These are phyloP conservation scores for Zoanthus sociatus DNA, from an alignment of 92 coral and sea anemone genomes.

Conservation along the genomic window DNA sequence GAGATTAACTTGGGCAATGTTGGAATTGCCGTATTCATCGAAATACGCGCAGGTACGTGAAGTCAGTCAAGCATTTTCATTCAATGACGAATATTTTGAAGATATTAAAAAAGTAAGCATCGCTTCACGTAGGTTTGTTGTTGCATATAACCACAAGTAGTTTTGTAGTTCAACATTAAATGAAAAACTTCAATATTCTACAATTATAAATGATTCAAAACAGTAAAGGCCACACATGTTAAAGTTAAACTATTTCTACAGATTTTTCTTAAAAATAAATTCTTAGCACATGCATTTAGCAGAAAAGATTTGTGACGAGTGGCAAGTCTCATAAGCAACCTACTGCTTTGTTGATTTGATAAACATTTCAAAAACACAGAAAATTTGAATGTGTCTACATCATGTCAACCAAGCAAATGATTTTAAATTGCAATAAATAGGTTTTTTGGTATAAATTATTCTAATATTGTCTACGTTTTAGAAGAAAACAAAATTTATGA, in stretches of 20 bases:
- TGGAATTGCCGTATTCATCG: conserved; percentile 96
- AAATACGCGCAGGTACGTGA: conserved; percentile 94
- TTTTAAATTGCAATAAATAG: conserved; percentile 3
- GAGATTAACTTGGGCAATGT: conserved; percentile 82
- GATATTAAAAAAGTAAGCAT: conserved; percentile 22
- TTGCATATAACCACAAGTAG: conserved; percentile 21
- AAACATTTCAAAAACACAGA: not conserved
- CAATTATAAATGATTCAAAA: not conserved
- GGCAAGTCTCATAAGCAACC: not conserved
- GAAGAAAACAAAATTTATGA: not conserved
- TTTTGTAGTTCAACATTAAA: conserved; percentile 9
- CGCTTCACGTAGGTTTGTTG: conserved; percentile 36
- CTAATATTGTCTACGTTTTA: not conserved
- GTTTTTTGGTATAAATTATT: conserved; percentile 5
- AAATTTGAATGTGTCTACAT: not conserved
- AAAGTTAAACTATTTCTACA: not conserved
- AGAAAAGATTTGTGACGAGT: not conserved
- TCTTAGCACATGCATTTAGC: not conserved
- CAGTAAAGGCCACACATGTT: not conserved
- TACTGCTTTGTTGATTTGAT: conserved; percentile 13
- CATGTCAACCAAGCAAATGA: conserved; percentile 1
- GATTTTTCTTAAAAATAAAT: not conserved
- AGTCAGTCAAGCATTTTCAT: no score
- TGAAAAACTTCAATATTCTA: not conserved
- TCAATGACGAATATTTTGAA: conserved; percentile 20